A percentile compares a stretch with the other conserved stretches of the same genome.
Evolutionary conservation across 1,140 invertebrate species (phyloP).

Genomic region (Littorina saxatilis): DNA sequence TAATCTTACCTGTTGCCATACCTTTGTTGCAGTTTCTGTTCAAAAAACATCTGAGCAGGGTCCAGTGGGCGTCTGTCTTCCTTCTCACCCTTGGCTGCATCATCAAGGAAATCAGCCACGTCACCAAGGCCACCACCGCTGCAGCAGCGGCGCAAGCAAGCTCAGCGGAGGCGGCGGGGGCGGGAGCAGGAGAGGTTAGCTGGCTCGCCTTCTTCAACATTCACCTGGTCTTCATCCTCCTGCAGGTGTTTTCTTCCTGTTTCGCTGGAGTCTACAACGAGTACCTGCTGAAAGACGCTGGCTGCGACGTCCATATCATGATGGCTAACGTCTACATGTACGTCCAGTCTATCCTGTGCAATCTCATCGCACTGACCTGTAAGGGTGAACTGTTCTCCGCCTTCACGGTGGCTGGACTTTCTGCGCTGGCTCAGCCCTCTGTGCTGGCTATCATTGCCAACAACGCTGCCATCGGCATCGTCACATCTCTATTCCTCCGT

Average conservation of each 20-base stretch:
- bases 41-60: conserved; percentile 86
- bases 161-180: neutral
- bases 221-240: conserved; percentile 84
- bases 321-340: conserved; percentile 98
- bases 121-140: conserved; percentile 47
- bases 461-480: conserved; percentile 93
- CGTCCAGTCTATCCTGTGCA: conserved; percentile 94
- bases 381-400: conserved; percentile 66
- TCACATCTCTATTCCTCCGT: conserved; percentile 95
- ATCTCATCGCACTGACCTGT: conserved; percentile 82
- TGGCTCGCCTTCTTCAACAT: conserved; percentile 78
- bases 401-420: conserved; percentile 75
- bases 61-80: conserved; percentile 93
- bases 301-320: conserved; percentile 90
- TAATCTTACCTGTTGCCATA: too few relatives aligned
- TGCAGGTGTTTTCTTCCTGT: conserved; percentile 93
- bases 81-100: conserved; percentile 93
- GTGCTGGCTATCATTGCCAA: conserved; percentile 91
- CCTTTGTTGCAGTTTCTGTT: conserved; percentile 93
- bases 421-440: conserved; percentile 79
- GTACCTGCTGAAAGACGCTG: conserved; percentile 90
- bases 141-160: neutral
- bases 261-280: conserved; percentile 98
- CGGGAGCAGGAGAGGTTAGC: neutral
- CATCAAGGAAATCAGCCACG: conserved; percentile 88